Percentiles rank a stretch among this genome's conserved stretches.
Evolutionary conservation across 2,888 invertebrate species (phyloP).

Genomic region (Lissocephala sabroskyi): DNA sequence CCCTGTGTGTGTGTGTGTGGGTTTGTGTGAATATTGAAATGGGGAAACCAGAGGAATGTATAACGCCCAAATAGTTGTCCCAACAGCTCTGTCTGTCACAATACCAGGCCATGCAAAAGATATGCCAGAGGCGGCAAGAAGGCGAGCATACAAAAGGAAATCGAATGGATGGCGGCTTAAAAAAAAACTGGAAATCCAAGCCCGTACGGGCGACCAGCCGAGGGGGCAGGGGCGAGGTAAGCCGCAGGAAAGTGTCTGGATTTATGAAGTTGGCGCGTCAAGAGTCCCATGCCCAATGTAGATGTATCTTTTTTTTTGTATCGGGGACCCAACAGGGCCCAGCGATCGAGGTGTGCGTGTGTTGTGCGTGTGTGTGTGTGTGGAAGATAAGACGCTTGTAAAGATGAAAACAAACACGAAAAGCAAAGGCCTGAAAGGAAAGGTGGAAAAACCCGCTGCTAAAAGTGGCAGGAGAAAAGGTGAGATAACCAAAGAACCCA

Average conservation of each 20-base stretch:
- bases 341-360: not conserved
- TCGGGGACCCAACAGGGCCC: conserved; percentile 21
- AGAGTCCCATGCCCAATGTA: conserved; percentile 15
- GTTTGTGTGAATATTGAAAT: conserved; percentile 34
- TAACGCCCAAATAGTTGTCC: conserved; percentile 44
- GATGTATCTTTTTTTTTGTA: too few relatives aligned
- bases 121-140: conserved; percentile 11
- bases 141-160: conserved; percentile 7
- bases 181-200: conserved; percentile 2
- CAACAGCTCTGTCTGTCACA: conserved; percentile 10
- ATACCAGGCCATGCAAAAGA: not conserved
- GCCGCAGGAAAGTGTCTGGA: conserved; percentile 34
- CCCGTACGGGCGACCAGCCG: not conserved
- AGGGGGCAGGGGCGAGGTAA: not conserved
- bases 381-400: conserved; percentile 25
- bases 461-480: conserved; percentile 5
- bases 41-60: conserved; percentile 37
- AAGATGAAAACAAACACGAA: conserved; percentile 41
- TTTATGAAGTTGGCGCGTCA: conserved; percentile 34
- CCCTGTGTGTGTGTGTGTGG: too few relatives aligned
- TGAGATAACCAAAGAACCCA: too few relatives aligned
- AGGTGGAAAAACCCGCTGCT: conserved; percentile 1
- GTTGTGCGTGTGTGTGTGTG: conserved; percentile 13
- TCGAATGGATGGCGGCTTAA: conserved; percentile 4
- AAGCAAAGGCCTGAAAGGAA: conserved; percentile 17